phyloP scores from a whole-genome alignment of 2,113 vertebrate genomes.

The Asarcornis scutulata region DNA sequence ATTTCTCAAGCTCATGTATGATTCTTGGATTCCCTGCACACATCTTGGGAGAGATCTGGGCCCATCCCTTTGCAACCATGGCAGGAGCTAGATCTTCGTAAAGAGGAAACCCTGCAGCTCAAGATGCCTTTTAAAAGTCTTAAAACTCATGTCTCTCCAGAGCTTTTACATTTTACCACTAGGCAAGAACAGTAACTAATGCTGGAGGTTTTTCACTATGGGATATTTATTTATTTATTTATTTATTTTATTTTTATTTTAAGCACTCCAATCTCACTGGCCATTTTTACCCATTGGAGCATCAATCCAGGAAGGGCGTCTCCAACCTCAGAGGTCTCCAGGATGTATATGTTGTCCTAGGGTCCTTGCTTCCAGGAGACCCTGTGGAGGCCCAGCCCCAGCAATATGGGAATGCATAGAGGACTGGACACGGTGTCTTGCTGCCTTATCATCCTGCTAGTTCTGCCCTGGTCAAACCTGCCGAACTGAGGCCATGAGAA shows the following conservation, averaged over 20 bases:
- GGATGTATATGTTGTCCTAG: background rate
- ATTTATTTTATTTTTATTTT: background rate
- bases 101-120: background rate
- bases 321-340: background rate
- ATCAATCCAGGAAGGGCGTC: background rate
- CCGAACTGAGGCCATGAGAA: fast-evolving
- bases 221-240: background rate
- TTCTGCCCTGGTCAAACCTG: background rate
- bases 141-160: background rate
- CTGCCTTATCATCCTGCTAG: background rate
- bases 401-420: no score
- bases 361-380: background rate
- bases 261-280: background rate
- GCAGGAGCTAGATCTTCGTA: background rate
- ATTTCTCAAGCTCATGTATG: fast-evolving
- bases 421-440: no score
- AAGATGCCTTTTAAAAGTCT: background rate
- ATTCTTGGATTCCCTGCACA: background rate
- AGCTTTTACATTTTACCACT: background rate
- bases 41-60: fast-evolving
- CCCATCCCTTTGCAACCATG: background rate
- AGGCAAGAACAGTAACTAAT: no score
- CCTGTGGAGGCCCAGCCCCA: background rate
- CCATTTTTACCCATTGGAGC: background rate
- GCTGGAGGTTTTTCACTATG: fast-evolving